Base-by-base conservation (phyloP, 2,888 invertebrate species). In the Atethmia centrago region DNA sequence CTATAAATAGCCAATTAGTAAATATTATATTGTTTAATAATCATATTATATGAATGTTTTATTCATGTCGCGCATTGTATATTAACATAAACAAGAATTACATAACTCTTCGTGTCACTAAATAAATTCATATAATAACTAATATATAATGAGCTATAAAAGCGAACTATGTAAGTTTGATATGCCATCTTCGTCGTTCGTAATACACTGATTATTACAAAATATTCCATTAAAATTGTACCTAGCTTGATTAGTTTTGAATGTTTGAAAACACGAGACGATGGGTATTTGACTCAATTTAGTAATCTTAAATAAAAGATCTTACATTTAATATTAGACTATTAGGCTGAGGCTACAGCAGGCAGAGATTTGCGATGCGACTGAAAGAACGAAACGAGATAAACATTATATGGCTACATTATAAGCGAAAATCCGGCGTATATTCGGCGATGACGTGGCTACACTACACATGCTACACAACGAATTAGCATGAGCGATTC, bases 11-110 rank as follows among this genome's bases (percentile, higher is more conserved):
- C 59, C n/a, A 69, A 66, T 83, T 74, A 73, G 42, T 76, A 47
- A 70, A 74, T 80, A 66, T 59, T 71, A 49, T 61, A 64, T 70
- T 67, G 56, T 74, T 76, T 71, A 74, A 69, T 68, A 71, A 79
- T 59, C 40, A 61, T 36, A 31, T 19, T 49, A 16, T 36, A 53
- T 42, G 12, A 28, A 79, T 67, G 49, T 65, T 83, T 70, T 53
- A 83, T 72, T 65, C 51, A 80, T 74, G 10, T 21, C 36, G 36
- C 51, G 72, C n/a, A 19, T 53, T 14, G 62, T 55, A 55, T 55
- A 66, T 58, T 63, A 58, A n/a, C n/a, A n/a, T n/a, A n/a, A 80
- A 83, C 63, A 77, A 66, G 47, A 16, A 31, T 77, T 68, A 71
- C 74, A 64, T 73, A 77, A 74, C 28, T 65, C 69, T 62, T 64